Base-by-base conservation (phyloP, 2,797 vertebrate genomes). In the Pangasius djambal region DNA sequence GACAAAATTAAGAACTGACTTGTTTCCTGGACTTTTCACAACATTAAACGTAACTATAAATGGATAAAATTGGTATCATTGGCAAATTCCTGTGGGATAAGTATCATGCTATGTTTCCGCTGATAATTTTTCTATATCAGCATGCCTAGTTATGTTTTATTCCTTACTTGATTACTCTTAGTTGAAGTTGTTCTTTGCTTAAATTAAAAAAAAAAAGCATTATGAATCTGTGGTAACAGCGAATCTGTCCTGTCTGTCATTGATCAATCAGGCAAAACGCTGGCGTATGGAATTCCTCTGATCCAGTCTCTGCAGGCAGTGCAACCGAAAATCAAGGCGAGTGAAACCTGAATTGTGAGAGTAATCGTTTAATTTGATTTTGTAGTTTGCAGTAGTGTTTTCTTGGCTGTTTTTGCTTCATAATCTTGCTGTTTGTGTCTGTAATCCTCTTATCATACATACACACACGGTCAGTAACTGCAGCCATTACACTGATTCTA, bases 221-320 rank as follows among this genome's bases (percentile, higher is more conserved):
- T 20, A 16, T 57, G 31, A 40, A 44, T 44, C 37, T n/a, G 6
- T 65, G 31, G 78, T 59, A 63, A n/a, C 1, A 28, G 55, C 72
- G 59, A 59, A 70, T 25, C 18, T 89, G 16, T 63, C 48, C 69
- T 75, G 3, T 70, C 63, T 70, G 2, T 78, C 63, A 12, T n/a
- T 72, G 84, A 22, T 83, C 18, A 61, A 92, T 50, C 94, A 99
- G 98, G 98, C 92, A 99, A 99, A 95, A 99, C 98, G 0, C 95
- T 99, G 90, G 97, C 97, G 25, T 99, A 98, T 78, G 97, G 96
- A 0, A 93, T 99, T 92, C 98, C 98, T 0, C 90, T 99, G 90
- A 97, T 99, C 22, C 98, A 99, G 92, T 95, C 94, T 67, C 97
- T 99, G 74, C 98, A 98, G 94, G 95, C 94, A 25, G 83, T 96